Evolutionary conservation across 1,140 invertebrate species (phyloP), one percentile per base, ranked within the genome.

Genomic region (Bombyx mandarina): DNA sequence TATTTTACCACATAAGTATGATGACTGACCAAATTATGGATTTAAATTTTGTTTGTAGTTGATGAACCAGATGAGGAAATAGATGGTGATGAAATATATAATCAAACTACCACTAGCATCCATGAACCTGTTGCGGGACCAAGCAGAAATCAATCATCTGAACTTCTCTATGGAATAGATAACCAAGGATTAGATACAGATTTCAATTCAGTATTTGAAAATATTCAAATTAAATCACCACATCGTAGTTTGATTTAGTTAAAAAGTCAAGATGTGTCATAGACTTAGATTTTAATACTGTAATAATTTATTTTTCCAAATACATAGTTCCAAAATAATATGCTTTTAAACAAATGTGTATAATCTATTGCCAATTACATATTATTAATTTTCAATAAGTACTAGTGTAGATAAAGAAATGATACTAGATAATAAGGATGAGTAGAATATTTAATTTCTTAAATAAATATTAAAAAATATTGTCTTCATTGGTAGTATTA

Each of bases 151-250:
- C 71, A 57, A 45, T 82, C 82, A 43, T 85, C 79, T 12, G 85
- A 88, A 62, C 74, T 88, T 1, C 63, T 88, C 9, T 86, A 81
- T 73, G 88, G 88, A 43, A 89, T 89, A 57, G 88, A 88, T 57
- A 89, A 89, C 61, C 79, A 85, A 58, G 88, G 86, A 8, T 71
- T 89, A 58, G 88, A 89, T 56, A 87, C 85, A n/a, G 86, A 89
- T 62, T 89, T 89, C 63, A 88, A 88, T 69, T 86, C 86, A 7
- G 86, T 85, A 4, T 89, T 89, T 74, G 84, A 89, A 72, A 87
- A 89, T 63, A 89, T 89, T 56, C 83, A 88, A 73, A 89, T 89
- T 56, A 88, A 89, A 69, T 72, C 81, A 54, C 76, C 84, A 66
- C 73, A 79, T 56, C 56, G 74, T 42, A 86, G 83, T 72, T 66